These are phyloP conservation scores for Argynnis bischoffii DNA, from an alignment of 2,888 invertebrate species.

Conservation along the genomic window DNA sequence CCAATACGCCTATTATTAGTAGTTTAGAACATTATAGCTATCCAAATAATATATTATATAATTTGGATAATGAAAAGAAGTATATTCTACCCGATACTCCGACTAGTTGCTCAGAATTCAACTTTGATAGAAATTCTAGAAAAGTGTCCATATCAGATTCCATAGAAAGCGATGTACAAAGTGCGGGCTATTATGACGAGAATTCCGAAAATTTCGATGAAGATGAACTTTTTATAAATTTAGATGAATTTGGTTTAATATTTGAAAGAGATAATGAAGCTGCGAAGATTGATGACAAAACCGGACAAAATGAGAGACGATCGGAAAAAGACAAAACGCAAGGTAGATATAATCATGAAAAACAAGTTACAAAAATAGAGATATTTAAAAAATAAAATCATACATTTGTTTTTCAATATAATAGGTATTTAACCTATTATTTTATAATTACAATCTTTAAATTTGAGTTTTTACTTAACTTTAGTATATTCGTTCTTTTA, in stretches of 20 bases:
- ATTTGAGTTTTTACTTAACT: too few relatives aligned
- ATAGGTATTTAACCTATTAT: too few relatives aligned
- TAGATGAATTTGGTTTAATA: constrained; percentile 71
- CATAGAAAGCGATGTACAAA: constrained; percentile 72
- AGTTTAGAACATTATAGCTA: constrained; percentile 76
- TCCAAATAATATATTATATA: constrained; percentile 72
- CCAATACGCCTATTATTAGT: constrained; percentile 50
- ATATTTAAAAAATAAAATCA: too few relatives aligned
- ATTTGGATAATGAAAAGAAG: constrained; percentile 64
- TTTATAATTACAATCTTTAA: too few relatives aligned
- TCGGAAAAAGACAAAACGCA: constrained; percentile 61
- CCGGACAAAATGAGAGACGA: constrained; percentile 50
- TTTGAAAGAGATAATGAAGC: constrained; percentile 62
- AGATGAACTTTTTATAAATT: constrained; percentile 73
- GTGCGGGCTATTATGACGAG: constrained; percentile 70
- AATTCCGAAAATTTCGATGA: constrained; percentile 74
- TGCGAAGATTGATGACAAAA: constrained; percentile 44
- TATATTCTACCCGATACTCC: constrained; percentile 72
- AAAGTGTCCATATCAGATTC: constrained; percentile 73
- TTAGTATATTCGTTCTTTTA: background rate
- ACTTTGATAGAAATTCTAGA: constrained; percentile 63
- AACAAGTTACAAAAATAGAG: too few relatives aligned
- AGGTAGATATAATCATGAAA: constrained; percentile 50
- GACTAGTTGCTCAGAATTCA: constrained; percentile 72
- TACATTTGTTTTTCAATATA: too few relatives aligned